phyloP scores from a whole-genome alignment of 2,888 invertebrate species.

The Euzophera pinguis region DNA sequence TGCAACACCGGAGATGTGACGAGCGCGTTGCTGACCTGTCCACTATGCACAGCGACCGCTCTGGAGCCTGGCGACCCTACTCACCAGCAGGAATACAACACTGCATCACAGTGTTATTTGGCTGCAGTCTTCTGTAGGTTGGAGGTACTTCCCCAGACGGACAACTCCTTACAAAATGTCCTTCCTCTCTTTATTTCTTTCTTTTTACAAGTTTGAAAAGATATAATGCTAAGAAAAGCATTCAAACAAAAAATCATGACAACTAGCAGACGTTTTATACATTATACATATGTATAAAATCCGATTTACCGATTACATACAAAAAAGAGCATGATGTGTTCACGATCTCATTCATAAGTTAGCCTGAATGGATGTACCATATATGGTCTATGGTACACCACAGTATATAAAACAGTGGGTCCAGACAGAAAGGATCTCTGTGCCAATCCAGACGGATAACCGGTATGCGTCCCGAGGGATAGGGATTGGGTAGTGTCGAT shows the following conservation, averaged over 20 bases:
- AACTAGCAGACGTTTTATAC: background rate
- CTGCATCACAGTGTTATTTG: no score
- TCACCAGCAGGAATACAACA: no score
- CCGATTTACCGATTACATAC: constrained; percentile 5
- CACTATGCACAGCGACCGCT: no score
- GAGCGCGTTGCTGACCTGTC: no score
- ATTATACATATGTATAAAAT: background rate
- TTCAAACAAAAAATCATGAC: background rate
- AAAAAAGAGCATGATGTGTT: background rate
- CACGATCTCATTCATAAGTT: constrained; percentile 6
- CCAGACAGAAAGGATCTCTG: constrained; percentile 50
- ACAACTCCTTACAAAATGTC: no score
- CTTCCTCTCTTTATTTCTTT: no score
- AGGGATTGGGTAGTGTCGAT: constrained; percentile 32
- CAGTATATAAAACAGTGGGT: constrained; percentile 25
- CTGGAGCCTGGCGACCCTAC: no score
- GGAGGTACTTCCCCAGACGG: no score
- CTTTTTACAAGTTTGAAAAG: no score
- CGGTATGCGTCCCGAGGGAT: constrained; percentile 51
- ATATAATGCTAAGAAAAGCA: no score
- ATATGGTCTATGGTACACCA: constrained; percentile 23
- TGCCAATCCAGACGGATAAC: constrained; percentile 62
- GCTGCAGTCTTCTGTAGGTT: no score
- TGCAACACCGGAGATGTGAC: no score
- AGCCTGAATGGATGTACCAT: constrained; percentile 8